Percentiles rank a stretch among this genome's conserved stretches.
These are phyloP conservation scores for Dione juno DNA, from an alignment of 2,888 invertebrate species.

Conservation along the genomic window DNA sequence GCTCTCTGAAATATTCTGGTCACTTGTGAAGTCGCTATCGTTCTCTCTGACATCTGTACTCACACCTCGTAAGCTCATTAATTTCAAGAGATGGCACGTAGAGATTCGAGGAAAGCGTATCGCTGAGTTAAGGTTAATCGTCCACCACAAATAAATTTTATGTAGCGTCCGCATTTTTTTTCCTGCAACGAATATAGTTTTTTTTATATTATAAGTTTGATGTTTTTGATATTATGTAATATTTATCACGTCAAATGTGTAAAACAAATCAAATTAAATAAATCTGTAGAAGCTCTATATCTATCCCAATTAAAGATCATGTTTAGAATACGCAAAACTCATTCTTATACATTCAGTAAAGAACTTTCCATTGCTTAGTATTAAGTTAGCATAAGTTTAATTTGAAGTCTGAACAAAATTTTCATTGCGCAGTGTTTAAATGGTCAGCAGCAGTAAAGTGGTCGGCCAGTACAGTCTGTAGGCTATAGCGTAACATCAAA, in stretches of 20 bases:
- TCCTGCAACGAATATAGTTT: not conserved
- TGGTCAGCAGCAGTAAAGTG: slow-evolving; percentile 9
- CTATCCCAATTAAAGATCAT: no score
- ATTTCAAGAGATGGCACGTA: slow-evolving; percentile 50
- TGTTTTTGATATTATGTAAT: not conserved
- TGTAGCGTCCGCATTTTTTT: not conserved
- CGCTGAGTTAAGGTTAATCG: slow-evolving; percentile 38
- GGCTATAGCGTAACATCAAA: slow-evolving; percentile 48
- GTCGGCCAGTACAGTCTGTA: slow-evolving; percentile 32
- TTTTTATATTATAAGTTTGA: not conserved
- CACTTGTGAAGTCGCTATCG: slow-evolving; percentile 41
- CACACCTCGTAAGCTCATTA: slow-evolving; percentile 51
- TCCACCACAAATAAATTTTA: slow-evolving; percentile 4
- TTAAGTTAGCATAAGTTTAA: not conserved
- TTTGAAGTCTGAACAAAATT: not conserved
- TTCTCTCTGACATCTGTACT: slow-evolving; percentile 45
- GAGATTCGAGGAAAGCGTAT: slow-evolving; percentile 54
- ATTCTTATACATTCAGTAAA: not conserved
- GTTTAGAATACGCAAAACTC: not conserved
- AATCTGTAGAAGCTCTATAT: no score
- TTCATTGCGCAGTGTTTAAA: not conserved
- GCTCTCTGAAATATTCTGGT: slow-evolving; percentile 36
- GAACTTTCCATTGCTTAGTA: not conserved
- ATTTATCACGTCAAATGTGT: not conserved
- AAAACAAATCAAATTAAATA: no score